Evolutionary conservation across 2,113 vertebrate genomes (phyloP), one percentile per base, ranked within the genome.

Genomic region (Rhinichthys klamathensis): DNA sequence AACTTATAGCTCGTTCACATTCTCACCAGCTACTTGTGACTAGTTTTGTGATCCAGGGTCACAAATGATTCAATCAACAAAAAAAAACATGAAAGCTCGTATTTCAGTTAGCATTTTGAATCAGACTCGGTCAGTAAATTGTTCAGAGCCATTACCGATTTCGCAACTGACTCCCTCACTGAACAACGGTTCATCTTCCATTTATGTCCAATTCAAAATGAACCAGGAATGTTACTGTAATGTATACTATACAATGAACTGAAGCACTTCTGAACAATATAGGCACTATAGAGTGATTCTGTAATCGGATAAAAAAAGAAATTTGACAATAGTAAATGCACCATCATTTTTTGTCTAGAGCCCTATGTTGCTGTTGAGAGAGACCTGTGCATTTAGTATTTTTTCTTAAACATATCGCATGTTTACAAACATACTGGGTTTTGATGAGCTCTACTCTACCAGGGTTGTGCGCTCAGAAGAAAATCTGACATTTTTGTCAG

Each of bases 401-500:
- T 15, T 69, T 72, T 83, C 63, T 41, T 70, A 21, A 60, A 56
- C 51, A 23, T 51, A 67, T 38, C n/a, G 6, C 61, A 58, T 38
- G 21, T 25, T 72, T 72, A 72, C 41, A 72, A 72, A 83, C 70
- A 69, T 58, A n/a, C 51, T 8, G 1, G 41, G 85, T 78, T 87
- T 83, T 83, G 65, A 65, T 56, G 27, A 77, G 46, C 58, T 67
- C 23, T 67, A 69, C 63, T 67, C 23, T 58, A 70, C 54, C 58
- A 49, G 46, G 25, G 73, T 54, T 44, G 56, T 76, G n/a, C 30
- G 15, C 54, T 76, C 69, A 15, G 10, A 72, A 32, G 30, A 80
- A 77, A 69, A 85, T 82, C 51, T 79, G 63, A 85, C 84, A 83
- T 65, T 77, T 73, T 75, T 87, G 74, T 85, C 86, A 72, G 70